These are phyloP conservation scores for Porites evermanni DNA, from an alignment of 92 coral and sea anemone species.

Conservation along the genomic window DNA sequence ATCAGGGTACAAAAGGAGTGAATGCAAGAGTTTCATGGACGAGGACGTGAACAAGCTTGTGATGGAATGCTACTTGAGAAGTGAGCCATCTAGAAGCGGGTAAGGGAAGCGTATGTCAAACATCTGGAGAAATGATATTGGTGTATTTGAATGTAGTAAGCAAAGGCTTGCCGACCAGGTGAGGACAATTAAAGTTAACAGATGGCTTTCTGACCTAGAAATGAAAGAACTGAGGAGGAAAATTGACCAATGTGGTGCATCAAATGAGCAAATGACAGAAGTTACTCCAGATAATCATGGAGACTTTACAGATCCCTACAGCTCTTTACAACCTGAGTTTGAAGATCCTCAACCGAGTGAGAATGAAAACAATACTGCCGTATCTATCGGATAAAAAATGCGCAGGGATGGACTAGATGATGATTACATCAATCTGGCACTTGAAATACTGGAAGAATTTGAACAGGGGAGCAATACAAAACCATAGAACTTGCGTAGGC, in stretches of 20 bases:
- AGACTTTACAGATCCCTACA: no score
- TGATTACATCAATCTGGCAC: no score
- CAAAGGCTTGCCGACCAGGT: neutral
- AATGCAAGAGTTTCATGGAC: neutral
- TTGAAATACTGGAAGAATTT: no score
- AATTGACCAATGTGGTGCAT: neutral
- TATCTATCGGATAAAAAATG: no score
- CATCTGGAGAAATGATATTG: neutral
- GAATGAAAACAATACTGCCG: no score
- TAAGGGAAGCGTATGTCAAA: neutral
- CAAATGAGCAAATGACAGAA: neutral
- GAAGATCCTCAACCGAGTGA: no score
- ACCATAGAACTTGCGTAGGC: no score
- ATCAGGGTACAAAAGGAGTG: neutral
- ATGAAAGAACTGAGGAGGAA: neutral
- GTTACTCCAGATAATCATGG: neutral
- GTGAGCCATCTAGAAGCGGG: neutral
- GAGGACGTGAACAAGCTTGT: neutral
- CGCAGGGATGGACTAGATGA: no score
- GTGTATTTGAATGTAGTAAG: neutral
- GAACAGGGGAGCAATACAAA: no score
- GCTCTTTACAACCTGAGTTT: no score
- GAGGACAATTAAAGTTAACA: neutral
- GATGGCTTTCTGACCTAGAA: neutral
- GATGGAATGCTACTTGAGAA: neutral